Base-by-base conservation (phyloP, 2,113 vertebrate species). In the Plectropomus leopardus region DNA sequence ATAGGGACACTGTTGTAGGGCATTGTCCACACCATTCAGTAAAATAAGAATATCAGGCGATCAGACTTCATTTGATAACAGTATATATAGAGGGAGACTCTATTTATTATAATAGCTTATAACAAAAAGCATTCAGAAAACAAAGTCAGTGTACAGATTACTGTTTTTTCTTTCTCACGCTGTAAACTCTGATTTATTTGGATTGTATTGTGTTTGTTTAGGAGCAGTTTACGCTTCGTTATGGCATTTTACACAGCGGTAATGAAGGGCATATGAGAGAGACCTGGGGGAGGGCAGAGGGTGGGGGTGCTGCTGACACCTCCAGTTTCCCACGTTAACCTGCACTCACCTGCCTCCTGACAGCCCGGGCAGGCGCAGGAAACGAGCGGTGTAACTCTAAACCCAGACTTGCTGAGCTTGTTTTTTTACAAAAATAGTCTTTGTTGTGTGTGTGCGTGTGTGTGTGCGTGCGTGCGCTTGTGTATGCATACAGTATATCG, bases 361-460 rank as follows among this genome's bases (percentile, higher is more conserved):
- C 86, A 82, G 76, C 76, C 47, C 34, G 57, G 57, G 68, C 76
- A 79, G 85, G 82, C 42, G 26, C 64, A 89, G 87, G 86, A 90
- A 91, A 91, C 36, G 30, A 85, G 84, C 65, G 0, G 21, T 76
- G 93, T 85, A 92, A 93, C 85, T 84, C 59, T 83, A 92, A 86
- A 89, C 91, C 87, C n/a, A 90, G 84, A 87, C 83, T 70, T 92
- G 91, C 93, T 92, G 91, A 92, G 86, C 65, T 86, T 10, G 83
- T 78, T 86, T 54, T 42, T 36, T 51, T 83, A 83, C 80, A 45
- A 58, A 88, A 91, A 91, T 91, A 90, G 82, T 50, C 70, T 60
- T 61, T 66, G 68, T 65, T 32, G 26, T 21, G 59, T 7, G 55
- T 67, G 58, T 68, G 64, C 58, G 47, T 60, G 32, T 53, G 36